phyloP scores from a whole-genome alignment of 2,797 vertebrate genomes.

The Alca torda region DNA sequence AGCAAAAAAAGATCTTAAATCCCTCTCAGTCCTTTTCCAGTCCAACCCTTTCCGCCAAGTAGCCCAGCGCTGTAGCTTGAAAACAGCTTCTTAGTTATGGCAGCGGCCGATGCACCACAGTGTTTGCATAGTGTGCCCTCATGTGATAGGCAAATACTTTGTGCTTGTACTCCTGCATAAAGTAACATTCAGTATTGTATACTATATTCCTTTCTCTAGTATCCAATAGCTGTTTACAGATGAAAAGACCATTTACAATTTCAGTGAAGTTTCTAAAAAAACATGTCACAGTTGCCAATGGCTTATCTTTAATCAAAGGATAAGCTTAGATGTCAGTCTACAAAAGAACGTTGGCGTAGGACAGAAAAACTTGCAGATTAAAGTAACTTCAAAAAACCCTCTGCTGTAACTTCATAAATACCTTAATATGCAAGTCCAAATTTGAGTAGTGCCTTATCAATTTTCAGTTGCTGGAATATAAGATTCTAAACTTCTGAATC shows the following conservation, averaged over 20 bases:
- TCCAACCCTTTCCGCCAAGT: neutral
- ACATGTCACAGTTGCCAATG: neutral
- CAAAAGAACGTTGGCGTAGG: neutral
- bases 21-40: neutral
- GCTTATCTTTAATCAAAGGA: neutral
- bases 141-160: accelerated
- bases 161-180: neutral
- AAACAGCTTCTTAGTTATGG: neutral
- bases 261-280: neutral
- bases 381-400: neutral
- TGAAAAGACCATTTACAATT: neutral
- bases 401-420: neutral
- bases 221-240: neutral
- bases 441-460: neutral
- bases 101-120: neutral
- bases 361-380: neutral
- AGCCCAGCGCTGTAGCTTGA: neutral
- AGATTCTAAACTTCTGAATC: neutral
- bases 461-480: neutral
- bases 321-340: neutral
- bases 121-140: accelerated
- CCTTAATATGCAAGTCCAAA: neutral
- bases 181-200: neutral
- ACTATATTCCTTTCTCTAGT: neutral
- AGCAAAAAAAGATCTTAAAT: neutral